Evolutionary conservation across 92 coral and sea anemone genomes (phyloP).

Genomic region (Phenganax stokvisi): DNA sequence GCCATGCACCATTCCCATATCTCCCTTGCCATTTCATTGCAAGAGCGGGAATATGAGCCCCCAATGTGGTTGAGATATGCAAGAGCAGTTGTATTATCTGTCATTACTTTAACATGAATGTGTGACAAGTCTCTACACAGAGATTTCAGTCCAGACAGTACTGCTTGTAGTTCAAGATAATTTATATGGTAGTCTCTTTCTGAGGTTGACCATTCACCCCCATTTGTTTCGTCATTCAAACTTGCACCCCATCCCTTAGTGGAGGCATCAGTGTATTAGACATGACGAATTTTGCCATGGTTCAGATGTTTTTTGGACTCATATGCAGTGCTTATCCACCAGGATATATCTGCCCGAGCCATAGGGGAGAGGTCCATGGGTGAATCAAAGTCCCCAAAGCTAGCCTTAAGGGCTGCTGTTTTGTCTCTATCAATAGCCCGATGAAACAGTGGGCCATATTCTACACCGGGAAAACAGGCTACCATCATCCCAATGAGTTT

Average conservation of each 20-base stretch:
- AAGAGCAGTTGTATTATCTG: constrained; percentile 6
- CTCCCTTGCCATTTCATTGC: constrained; percentile 5
- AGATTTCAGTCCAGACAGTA: constrained; percentile 30
- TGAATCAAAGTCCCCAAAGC: constrained; percentile 19
- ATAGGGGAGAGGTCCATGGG: constrained; percentile 13
- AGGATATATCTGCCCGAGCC: constrained; percentile 16
- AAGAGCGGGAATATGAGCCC: not conserved
- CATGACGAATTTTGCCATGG: constrained; percentile 34
- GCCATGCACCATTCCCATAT: constrained; percentile 14
- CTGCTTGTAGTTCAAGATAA: constrained; percentile 42
- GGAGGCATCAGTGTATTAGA: constrained; percentile 49
- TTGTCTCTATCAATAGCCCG: constrained; percentile 41
- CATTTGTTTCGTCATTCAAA: constrained; percentile 31
- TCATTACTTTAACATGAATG: not conserved
- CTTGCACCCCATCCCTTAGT: constrained; percentile 45
- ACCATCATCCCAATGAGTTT: constrained; percentile 51
- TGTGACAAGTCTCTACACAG: not conserved
- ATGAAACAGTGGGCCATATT: constrained; percentile 35
- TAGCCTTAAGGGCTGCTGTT: constrained; percentile 22
- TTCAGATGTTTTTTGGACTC: not conserved
- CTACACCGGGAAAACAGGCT: constrained; percentile 41
- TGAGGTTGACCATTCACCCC: constrained; percentile 47
- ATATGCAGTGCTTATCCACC: constrained; percentile 26
- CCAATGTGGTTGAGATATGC: constrained; percentile 6
- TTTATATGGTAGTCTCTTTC: constrained; percentile 44